Base-by-base conservation (phyloP, 1,140 invertebrate species). In the Plodia interpunctella region DNA sequence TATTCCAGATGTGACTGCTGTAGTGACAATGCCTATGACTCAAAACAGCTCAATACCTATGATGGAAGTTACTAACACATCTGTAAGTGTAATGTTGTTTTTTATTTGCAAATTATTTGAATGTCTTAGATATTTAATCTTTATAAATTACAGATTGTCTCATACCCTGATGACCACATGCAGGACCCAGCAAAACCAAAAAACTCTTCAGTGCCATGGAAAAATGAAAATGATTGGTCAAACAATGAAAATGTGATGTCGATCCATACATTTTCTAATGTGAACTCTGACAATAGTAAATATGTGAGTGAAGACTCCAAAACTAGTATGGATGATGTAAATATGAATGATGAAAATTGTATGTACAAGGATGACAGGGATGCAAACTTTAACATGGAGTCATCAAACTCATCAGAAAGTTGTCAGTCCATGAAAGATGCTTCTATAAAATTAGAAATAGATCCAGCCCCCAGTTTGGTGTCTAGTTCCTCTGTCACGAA, bases 361-460 rank as follows among this genome's bases (percentile, higher is more conserved):
- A 81, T 87, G 70, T 85, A 82, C 57, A 87, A 87, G 70, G 80
- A 87, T 30, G 86, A 88, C 19, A 82, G 86, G 56, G 83, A 88
- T 77, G 75, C 86, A 38, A 88, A 86, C 62, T 89, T 78, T 66
- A 89, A 87, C 66, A 89, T 89, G 83, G 87, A 89, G 60, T 88
- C 84, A 19, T 89, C 87, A 54, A 89, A 87, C 63, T 89, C 87
- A 49, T 89, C 87, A 28, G 87, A 89, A 61, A 88, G 87, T 60
- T 87, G 82, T 68, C 85, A 89, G 35, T 89, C 87, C 21, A 78
- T 87, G 76, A 89, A 87, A 57, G 87, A 88, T 59, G 61, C 72
- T 5, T 65, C 74, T n/a, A 58, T 79, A 6, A 89, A 87, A 50
- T 78, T 78, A 56, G 87, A 89, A 52, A 57, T 61, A 21, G 87